These are phyloP conservation scores for Protonemura montana DNA, from an alignment of 2,888 invertebrate species.

Conservation along the genomic window DNA sequence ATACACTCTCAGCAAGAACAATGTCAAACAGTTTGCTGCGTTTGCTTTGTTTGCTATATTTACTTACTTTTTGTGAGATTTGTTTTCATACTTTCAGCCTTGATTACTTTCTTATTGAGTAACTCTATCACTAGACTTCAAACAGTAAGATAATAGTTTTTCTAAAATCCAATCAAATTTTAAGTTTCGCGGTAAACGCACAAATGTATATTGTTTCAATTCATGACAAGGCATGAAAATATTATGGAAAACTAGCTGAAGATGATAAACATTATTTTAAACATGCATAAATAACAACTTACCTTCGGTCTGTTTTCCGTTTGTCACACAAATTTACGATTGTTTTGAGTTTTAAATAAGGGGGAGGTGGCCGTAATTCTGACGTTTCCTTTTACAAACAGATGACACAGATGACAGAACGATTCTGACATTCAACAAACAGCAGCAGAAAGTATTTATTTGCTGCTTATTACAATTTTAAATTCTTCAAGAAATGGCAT, in stretches of 20 bases:
- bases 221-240: background rate
- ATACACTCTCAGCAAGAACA: too few species aligned
- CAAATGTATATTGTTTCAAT: background rate
- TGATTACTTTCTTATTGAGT: too few species aligned
- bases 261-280: background rate
- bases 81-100: too few species aligned
- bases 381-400: too few species aligned
- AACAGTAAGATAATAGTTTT: too few species aligned
- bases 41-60: too few species aligned
- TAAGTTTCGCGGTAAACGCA: background rate
- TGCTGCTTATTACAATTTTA: background rate
- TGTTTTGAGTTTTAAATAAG: background rate
- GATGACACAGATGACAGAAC: too few species aligned
- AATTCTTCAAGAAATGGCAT: conserved; percentile 68
- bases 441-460: background rate
- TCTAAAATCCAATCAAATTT: too few species aligned
- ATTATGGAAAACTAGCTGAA: background rate
- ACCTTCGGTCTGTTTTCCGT: background rate
- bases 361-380: background rate
- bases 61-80: too few species aligned
- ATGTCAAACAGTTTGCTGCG: too few species aligned
- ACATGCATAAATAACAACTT: background rate
- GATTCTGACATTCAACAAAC: background rate
- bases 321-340: background rate
- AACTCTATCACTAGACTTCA: too few species aligned